phyloP scores from a whole-genome alignment of 2,888 invertebrate genomes.

The Drosophila subsilvestris region DNA sequence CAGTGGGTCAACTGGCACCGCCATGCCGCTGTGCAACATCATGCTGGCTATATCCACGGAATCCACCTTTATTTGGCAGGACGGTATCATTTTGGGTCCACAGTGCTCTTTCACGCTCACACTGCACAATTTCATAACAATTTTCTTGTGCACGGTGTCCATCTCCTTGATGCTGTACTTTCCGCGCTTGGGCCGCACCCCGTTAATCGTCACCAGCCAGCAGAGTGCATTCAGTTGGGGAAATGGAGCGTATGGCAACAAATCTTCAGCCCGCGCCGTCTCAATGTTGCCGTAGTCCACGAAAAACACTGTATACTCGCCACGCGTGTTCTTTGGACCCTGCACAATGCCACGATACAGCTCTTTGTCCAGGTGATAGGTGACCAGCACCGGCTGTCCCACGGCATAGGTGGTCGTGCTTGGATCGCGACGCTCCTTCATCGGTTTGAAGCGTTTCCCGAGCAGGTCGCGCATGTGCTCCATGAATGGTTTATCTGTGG shows the following conservation, averaged over 20 bases:
- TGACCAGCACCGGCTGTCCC: constrained; percentile 89
- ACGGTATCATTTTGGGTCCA: constrained; percentile 22
- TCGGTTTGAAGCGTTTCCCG: constrained; percentile 82
- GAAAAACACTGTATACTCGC: constrained; percentile 86
- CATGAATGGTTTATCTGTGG: constrained; percentile 81
- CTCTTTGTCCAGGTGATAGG: constrained; percentile 87
- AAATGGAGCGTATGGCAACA: constrained; percentile 87
- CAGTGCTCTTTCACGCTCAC: constrained; percentile 81
- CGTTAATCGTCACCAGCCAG: constrained; percentile 86
- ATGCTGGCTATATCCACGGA: constrained; percentile 67
- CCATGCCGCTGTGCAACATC: constrained; percentile 62
- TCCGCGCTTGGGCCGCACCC: constrained; percentile 84
- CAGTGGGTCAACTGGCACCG: not conserved
- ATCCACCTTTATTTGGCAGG: constrained; percentile 71
- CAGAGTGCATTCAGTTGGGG: constrained; percentile 88
- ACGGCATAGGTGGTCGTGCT: constrained; percentile 30
- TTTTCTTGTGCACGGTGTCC: constrained; percentile 86
- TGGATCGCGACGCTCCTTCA: constrained; percentile 5
- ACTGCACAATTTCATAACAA: constrained; percentile 86
- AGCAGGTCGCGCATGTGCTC: constrained; percentile 85
- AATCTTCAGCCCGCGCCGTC: constrained; percentile 85
- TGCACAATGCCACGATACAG: constrained; percentile 88
- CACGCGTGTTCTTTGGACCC: constrained; percentile 40
- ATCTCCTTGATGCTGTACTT: constrained; percentile 86
- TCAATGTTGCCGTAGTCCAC: constrained; percentile 94